Evolutionary conservation across 2,888 invertebrate species (phyloP), one percentile per base, ranked within the genome.

Genomic region (Portevinia maculata): DNA sequence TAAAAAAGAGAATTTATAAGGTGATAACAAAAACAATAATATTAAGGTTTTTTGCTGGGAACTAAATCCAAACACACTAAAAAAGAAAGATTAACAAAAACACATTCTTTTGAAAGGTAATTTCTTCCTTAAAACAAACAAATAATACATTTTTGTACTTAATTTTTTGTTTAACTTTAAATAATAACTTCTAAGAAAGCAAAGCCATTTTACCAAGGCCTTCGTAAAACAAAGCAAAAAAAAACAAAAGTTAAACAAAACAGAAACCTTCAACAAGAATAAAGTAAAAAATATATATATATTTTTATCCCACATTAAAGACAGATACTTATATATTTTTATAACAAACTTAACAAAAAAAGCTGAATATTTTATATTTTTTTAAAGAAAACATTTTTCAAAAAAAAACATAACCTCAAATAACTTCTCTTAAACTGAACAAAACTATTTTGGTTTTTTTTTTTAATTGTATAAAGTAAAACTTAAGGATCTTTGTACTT

Each of bases 271-370:
- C 52, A 57, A 53, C 60, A 3, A 44, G 19, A 44, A 1, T 11
- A 44, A 34, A 48, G 32, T 21, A 65, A 53, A 60, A 46, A 52
- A 67, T 74, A 67, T n/a, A 57, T 11, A 74, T 84, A 84, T 84
- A 84, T 84, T 73, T 84, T 81, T 81, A 84, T 84, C 84, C 78
- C 64, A 74, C 57, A 59, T 79, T 71, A 44, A 79, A 73, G 67
- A 84, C 84, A 81, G 57, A 78, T 78, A 81, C 53, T 60, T 76
- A 78, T 75, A 67, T 83, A 84, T 84, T 76, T 84, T 84, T 79
- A 75, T 44, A 44, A 19, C 84, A 79, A 75, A 62, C 13, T 57
- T 62, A 73, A 71, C 53, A 21, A 79, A 81, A 79, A 78, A 70
- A 70, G 34, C 30, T 17, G 71, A 67, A 62, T 32, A 50, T 76